A percentile compares a stretch with the other conserved stretches of the same genome.
phyloP scores from a whole-genome alignment of 2,888 invertebrate species.

The Sabellastarte sp. region DNA sequence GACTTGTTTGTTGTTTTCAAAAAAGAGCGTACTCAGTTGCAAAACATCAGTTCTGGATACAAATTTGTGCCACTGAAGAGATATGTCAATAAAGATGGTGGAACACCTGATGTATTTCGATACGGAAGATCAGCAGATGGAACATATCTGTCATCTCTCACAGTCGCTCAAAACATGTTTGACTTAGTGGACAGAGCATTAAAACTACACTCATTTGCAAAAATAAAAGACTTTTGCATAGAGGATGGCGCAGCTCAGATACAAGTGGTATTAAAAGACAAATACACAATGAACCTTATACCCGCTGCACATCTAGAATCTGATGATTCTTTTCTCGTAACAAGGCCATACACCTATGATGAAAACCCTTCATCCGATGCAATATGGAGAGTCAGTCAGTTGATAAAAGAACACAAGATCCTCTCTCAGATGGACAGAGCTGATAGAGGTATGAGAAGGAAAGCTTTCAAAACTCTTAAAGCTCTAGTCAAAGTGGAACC shows the following conservation, averaged over 20 bases:
- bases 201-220: conserved; percentile 6
- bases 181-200: conserved; percentile 35
- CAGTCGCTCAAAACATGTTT: conserved; percentile 34
- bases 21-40: neutral
- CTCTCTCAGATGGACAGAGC: conserved; percentile 32
- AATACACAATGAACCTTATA: conserved; percentile 13
- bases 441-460: conserved; percentile 34
- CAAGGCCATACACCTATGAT: conserved; percentile 31
- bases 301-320: conserved; percentile 13
- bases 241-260: conserved; percentile 15
- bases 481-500: conserved; percentile 32
- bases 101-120: conserved; percentile 7
- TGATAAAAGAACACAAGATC: conserved; percentile 29
- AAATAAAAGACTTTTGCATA: conserved; percentile 11
- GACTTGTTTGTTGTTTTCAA: conserved; percentile 26
- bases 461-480: conserved; percentile 33
- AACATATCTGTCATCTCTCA: conserved; percentile 36
- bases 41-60: conserved; percentile 17
- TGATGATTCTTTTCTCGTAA: conserved; percentile 17
- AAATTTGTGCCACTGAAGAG: conserved; percentile 14
- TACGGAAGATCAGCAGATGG: conserved; percentile 36
- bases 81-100: conserved; percentile 4
- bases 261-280: conserved; percentile 7
- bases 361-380: conserved; percentile 32
- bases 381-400: conserved; percentile 33